These are phyloP conservation scores for Enteromius trimaculatus DNA, from an alignment of 2,797 vertebrate species.

Conservation along the genomic window DNA sequence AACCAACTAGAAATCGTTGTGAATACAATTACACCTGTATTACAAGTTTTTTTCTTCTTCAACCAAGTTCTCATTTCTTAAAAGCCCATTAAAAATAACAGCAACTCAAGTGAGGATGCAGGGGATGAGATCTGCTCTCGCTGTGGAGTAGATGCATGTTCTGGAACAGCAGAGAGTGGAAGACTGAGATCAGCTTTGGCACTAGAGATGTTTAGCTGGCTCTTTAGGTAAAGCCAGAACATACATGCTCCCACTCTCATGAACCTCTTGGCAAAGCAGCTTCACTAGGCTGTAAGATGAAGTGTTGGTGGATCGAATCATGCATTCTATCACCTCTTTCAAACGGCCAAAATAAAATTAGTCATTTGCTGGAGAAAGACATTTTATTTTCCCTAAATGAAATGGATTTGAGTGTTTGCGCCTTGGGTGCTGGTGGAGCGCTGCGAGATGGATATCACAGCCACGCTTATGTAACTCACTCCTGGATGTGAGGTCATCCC, in stretches of 20 bases:
- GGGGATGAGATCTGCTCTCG: conserved; percentile 1
- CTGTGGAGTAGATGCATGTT: conserved; percentile 12
- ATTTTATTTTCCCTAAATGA: conserved; percentile 43
- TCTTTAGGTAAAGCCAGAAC: conserved; percentile 43
- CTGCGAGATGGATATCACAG: conserved; percentile 40
- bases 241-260: conserved; percentile 14
- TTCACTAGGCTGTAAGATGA: conserved; percentile 30
- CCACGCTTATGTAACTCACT: conserved; percentile 40
- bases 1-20: background rate
- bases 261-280: conserved; percentile 16
- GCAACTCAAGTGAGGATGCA: background rate
- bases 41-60: background rate
- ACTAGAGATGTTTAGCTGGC: conserved; percentile 30
- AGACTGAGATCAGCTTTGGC: conserved; percentile 52
- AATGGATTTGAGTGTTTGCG: conserved; percentile 40
- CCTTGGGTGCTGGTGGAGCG: conserved; percentile 31
- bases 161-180: conserved; percentile 16
- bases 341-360: conserved; percentile 38
- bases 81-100: background rate
- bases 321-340: conserved; percentile 24
- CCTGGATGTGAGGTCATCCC: conserved; percentile 41
- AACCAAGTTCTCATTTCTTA: background rate
- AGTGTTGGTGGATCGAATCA: conserved; percentile 22
- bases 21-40: background rate
- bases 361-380: conserved; percentile 38